These are phyloP conservation scores for Camelus dromedarius DNA, from an alignment of 2,113 vertebrate species.

Conservation along the genomic window DNA sequence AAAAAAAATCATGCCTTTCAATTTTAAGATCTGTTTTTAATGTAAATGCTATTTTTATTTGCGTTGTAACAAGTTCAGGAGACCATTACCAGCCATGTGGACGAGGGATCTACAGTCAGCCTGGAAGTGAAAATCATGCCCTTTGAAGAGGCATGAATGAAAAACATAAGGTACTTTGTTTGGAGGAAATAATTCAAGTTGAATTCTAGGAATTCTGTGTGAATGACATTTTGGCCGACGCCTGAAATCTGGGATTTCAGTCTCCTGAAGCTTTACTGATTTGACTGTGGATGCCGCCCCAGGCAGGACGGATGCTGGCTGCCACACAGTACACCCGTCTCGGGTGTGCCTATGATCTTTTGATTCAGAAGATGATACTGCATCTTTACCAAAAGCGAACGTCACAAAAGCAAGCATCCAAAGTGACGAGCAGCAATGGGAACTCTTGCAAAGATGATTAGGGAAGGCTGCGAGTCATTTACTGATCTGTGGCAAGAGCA, in stretches of 20 bases:
- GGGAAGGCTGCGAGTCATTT: slow-evolving; percentile 76
- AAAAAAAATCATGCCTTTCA: neutral
- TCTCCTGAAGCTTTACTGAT: slow-evolving; percentile 39
- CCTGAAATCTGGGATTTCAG: slow-evolving; percentile 54
- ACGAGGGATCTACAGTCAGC: neutral
- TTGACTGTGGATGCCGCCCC: neutral
- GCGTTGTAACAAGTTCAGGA: neutral
- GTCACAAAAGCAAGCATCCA: slow-evolving; percentile 85
- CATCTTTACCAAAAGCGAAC: slow-evolving; percentile 86
- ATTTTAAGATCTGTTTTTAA: neutral
- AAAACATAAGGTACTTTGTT: neutral
- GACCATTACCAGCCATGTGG: neutral
- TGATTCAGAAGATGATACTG: slow-evolving; percentile 87
- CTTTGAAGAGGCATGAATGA: neutral
- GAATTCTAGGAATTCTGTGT: neutral
- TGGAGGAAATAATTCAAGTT: neutral
- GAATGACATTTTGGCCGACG: neutral
- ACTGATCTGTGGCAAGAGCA: slow-evolving; percentile 81
- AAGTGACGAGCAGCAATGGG: slow-evolving; percentile 79
- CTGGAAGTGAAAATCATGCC: neutral
- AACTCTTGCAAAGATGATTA: slow-evolving; percentile 84
- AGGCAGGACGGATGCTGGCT: slow-evolving; percentile 44
- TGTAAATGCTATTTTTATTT: neutral
- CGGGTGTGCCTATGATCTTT: slow-evolving; percentile 81
- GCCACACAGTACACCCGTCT: slow-evolving; percentile 14